Evolutionary conservation across 2,113 vertebrate genomes (phyloP).

Genomic region (Rhinogobius similis): DNA sequence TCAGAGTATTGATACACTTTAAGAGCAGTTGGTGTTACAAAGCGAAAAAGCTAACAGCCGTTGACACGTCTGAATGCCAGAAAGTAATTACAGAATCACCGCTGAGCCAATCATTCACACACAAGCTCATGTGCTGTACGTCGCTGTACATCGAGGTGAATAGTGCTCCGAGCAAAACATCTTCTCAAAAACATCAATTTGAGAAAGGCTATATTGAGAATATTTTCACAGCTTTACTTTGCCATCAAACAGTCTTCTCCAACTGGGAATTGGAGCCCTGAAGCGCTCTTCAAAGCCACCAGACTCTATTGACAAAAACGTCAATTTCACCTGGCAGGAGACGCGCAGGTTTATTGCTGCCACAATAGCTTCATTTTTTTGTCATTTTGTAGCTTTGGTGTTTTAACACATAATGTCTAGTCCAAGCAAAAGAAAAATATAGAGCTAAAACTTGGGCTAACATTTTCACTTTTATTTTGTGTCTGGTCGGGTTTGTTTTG

Average conservation of each 20-base stretch:
- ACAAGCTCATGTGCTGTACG: neutral
- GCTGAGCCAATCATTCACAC: neutral
- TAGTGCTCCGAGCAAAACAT: slow-evolving; percentile 1
- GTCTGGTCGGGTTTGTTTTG: neutral
- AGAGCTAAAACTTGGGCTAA: neutral
- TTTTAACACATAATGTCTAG: slow-evolving; percentile 8
- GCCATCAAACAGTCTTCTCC: slow-evolving; percentile 8
- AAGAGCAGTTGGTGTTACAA: neutral
- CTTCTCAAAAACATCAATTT: slow-evolving; percentile 10
- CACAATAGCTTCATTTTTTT: slow-evolving; percentile 4
- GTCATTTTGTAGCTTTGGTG: slow-evolving; percentile 4
- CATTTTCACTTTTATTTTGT: neutral
- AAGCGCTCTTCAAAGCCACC: slow-evolving; percentile 16
- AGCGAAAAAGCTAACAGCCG: neutral
- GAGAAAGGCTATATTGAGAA: slow-evolving; percentile 12
- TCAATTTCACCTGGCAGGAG: slow-evolving; percentile 14
- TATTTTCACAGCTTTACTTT: slow-evolving; percentile 14
- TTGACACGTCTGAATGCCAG: neutral
- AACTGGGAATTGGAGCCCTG: slow-evolving; percentile 15
- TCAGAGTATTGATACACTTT: neutral
- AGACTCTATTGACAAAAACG: slow-evolving; percentile 13
- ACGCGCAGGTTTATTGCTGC: slow-evolving; percentile 10
- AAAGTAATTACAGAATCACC: neutral
- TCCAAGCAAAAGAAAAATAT: slow-evolving; percentile 6
- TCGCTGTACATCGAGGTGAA: slow-evolving; percentile 1